Conservation (phyloP, 2,888 invertebrate genomes). For the Schizaphis graminum region DNA sequence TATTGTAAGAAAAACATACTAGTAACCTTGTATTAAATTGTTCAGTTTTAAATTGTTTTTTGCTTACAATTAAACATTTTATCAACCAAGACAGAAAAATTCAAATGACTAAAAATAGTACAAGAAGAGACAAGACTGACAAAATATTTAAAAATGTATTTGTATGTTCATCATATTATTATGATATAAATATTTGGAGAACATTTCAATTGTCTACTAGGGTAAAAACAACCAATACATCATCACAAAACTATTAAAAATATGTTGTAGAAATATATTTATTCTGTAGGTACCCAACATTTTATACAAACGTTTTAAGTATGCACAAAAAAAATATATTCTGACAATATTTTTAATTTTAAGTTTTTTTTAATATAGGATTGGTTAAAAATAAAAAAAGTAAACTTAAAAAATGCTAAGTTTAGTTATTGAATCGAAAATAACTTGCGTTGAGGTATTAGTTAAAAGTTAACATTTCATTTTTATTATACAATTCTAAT, state of each 20-base stretch:
- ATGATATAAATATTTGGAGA: neutral
- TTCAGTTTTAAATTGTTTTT: neutral
- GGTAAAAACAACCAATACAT: neutral
- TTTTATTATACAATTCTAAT: neutral
- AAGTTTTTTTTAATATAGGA: neutral
- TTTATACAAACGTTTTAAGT: neutral
- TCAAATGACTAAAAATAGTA: neutral
- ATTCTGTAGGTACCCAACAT: neutral
- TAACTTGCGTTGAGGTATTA: neutral
- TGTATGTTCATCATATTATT: neutral
- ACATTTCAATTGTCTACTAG: neutral
- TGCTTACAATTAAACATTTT: neutral
- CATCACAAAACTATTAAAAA: neutral
- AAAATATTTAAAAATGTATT: neutral
- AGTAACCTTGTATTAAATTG: neutral
- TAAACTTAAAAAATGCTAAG: neutral
- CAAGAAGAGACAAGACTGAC: neutral
- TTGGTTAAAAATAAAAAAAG: neutral
- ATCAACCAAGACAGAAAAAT: neutral
- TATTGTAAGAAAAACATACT: neutral
- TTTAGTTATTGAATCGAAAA: neutral
- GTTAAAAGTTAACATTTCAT: neutral
- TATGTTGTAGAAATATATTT: neutral
- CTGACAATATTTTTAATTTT: neutral
- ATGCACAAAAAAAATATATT: neutral